Percentiles rank a stretch among this genome's conserved stretches.
phyloP scores from a whole-genome alignment of 2,113 vertebrate species.

The Ceuthmochares aereus region DNA sequence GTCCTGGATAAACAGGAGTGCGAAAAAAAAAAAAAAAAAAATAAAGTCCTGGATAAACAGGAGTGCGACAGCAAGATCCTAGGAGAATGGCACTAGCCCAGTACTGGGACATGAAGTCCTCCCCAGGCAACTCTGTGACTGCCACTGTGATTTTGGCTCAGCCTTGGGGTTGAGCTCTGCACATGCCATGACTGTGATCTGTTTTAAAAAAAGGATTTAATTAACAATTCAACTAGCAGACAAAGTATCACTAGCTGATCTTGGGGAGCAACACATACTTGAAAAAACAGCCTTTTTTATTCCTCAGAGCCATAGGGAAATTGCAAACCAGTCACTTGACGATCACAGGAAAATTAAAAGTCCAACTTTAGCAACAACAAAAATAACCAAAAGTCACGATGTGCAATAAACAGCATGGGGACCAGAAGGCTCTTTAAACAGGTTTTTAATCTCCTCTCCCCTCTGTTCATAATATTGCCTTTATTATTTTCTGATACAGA shows the following conservation, averaged over 20 bases:
- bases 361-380: slow-evolving; percentile 10
- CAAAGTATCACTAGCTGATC: neutral
- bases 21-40: no score
- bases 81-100: neutral
- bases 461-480: slow-evolving; percentile 44
- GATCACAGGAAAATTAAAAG: slow-evolving; percentile 37
- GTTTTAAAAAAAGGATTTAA: neutral
- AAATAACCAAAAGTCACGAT: slow-evolving; percentile 13
- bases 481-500: slow-evolving; percentile 71
- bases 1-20: no score
- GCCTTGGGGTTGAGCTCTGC: neutral
- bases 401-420: slow-evolving; percentile 25
- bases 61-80: neutral
- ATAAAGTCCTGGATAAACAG: neutral
- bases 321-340: neutral
- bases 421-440: slow-evolving; percentile 30
- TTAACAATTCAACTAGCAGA: neutral
- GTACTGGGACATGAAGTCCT: neutral
- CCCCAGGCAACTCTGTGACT: neutral
- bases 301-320: neutral
- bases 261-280: neutral
- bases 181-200: neutral
- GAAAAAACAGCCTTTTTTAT: neutral
- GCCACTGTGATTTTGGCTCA: neutral
- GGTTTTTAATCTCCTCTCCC: slow-evolving; percentile 65